Conservation (phyloP, 2,113 vertebrate genomes). For the Crotalus viridis region DNA sequence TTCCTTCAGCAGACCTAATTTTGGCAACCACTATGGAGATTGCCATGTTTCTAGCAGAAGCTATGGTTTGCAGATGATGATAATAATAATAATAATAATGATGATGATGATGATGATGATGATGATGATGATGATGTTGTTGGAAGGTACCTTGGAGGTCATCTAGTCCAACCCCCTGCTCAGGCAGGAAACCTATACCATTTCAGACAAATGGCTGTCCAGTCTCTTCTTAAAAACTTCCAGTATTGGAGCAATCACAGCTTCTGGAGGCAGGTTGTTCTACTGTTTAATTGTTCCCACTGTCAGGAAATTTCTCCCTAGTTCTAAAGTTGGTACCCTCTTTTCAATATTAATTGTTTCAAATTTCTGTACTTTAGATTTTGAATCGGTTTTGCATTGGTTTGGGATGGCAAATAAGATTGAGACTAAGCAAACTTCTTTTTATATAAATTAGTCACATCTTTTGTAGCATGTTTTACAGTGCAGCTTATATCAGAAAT, state of each 20-base stretch:
- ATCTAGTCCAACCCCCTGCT: too few relatives aligned
- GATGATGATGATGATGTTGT: too few relatives aligned
- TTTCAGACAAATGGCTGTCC: too few relatives aligned
- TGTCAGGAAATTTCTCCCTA: too few relatives aligned
- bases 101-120: accelerated
- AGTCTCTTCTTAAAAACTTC: too few relatives aligned
- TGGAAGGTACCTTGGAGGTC: too few relatives aligned
- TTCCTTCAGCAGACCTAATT: background rate
- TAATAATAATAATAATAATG: too few relatives aligned
- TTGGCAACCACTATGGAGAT: background rate
- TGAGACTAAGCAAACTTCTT: background rate
- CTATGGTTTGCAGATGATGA: background rate
- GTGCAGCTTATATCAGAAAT: background rate
- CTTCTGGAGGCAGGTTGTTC: too few relatives aligned
- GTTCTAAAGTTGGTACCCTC: background rate
- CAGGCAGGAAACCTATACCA: too few relatives aligned
- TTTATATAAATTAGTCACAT: background rate
- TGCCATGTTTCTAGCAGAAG: background rate
- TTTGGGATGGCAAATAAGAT: background rate
- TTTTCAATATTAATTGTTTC: background rate
- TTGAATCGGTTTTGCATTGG: background rate
- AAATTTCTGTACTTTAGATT: background rate
- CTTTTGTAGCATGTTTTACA: background rate
- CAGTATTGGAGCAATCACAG: too few relatives aligned
- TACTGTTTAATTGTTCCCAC: too few relatives aligned